phyloP scores from a whole-genome alignment of 2,888 invertebrate genomes.

The Drosophila borealis region DNA sequence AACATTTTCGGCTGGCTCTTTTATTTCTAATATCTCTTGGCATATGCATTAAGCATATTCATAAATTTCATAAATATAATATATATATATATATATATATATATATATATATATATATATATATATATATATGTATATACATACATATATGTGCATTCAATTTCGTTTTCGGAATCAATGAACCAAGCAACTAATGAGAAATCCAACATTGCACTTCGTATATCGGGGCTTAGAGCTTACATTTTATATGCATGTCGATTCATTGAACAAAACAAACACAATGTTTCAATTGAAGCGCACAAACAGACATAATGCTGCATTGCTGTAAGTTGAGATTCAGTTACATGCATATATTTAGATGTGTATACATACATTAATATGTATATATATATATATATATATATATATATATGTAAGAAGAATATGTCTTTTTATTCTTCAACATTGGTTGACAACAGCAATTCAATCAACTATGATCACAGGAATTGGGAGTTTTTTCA shows the following conservation, averaged over 20 bases:
- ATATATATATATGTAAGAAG: too few species aligned
- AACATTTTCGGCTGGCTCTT: slow-evolving; percentile 33
- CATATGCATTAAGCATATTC: slow-evolving; percentile 49
- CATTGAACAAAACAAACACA: slow-evolving; percentile 61
- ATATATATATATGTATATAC: slow-evolving; percentile 31
- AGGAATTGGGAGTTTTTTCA: too few species aligned
- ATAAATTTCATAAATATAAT: slow-evolving; percentile 27
- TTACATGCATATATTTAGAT: not conserved
- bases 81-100: slow-evolving; percentile 21
- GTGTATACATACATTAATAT: not conserved
- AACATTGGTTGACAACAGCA: too few species aligned
- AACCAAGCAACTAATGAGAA: slow-evolving; percentile 70
- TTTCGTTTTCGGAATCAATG: slow-evolving; percentile 79
- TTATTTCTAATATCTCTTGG: slow-evolving; percentile 58
- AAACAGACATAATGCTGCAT: slow-evolving; percentile 2
- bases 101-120: slow-evolving; percentile 2
- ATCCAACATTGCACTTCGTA: slow-evolving; percentile 23
- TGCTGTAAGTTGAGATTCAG: slow-evolving; percentile 21
- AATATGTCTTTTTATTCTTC: too few species aligned
- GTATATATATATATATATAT: not conserved
- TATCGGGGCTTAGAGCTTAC: slow-evolving; percentile 8
- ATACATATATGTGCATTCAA: slow-evolving; percentile 62
- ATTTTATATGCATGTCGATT: slow-evolving; percentile 61
- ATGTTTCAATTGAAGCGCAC: slow-evolving; percentile 65
- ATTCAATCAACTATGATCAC: too few species aligned